Conservation (phyloP, 30 jellyfish, hydroid and myxozoan genomes). For the Aurelia sp. region DNA sequence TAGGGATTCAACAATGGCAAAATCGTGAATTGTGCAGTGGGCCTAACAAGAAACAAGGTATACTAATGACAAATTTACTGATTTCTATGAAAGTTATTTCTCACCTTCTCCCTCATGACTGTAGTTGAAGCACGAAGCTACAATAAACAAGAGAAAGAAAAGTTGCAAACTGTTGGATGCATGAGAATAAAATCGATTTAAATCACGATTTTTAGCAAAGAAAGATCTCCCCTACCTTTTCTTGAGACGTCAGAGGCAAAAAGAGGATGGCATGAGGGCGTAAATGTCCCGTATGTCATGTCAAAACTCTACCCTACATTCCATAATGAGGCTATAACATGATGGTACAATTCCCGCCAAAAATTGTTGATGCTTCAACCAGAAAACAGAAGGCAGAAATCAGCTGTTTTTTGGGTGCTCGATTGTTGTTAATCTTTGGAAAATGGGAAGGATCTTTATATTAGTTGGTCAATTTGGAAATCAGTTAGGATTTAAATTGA, state of each 20-base stretch:
- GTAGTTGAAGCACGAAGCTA: slow-evolving; percentile 31
- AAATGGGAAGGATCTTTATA: slow-evolving; percentile 18
- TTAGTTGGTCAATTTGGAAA: slow-evolving; percentile 75
- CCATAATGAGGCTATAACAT: too few species aligned
- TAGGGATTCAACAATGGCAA: too few species aligned
- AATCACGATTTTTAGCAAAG: not conserved
- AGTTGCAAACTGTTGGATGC: slow-evolving; percentile 8
- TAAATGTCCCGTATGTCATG: slow-evolving; percentile 29
- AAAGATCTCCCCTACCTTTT: not conserved
- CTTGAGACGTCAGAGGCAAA: slow-evolving; percentile 43
- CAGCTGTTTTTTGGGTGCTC: slow-evolving; percentile 4
- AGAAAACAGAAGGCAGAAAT: not conserved
- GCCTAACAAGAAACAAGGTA: not conserved
- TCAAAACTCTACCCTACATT: not conserved
- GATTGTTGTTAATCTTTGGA: not conserved
- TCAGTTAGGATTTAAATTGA: slow-evolving; percentile 42
- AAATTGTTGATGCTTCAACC: too few species aligned
- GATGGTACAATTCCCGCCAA: too few species aligned
- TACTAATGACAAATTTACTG: too few species aligned
- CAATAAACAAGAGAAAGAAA: not conserved
- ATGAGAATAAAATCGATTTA: slow-evolving; percentile 8
- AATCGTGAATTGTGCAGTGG: too few species aligned
- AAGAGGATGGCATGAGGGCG: slow-evolving; percentile 13
- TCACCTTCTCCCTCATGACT: slow-evolving; percentile 77
- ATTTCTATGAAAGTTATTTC: not conserved